Base-by-base conservation (phyloP, 2,797 vertebrate species). In the Taenioides sp. region DNA sequence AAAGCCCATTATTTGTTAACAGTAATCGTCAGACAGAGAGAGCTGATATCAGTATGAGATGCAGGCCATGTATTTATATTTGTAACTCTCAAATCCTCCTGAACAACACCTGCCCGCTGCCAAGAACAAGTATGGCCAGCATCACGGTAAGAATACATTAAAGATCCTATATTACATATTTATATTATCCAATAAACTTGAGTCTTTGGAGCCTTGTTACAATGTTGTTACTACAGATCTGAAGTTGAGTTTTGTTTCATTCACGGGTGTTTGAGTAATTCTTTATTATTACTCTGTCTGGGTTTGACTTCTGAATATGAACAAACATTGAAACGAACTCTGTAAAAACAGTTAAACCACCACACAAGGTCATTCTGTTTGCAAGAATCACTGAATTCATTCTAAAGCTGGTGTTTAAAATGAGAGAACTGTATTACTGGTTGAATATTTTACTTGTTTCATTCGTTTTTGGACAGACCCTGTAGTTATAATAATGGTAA, bases 1-100 rank as follows among this genome's bases (percentile, higher is more conserved):
- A 37, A 78, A 75, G 67, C 70, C 75, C 52, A 71, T 77, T 58
- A 58, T 58, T 58, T 16, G 72, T 65, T 69, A 74, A 76, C 74
- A 62, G 52, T 57, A 63, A 72, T 58, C 3, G 69, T 40, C 75
- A 65, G 65, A 71, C 20, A 11, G 52, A 54, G 67, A 52, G 31
- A 5, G 57, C 66, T 63, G 67, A 71, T 49, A 40, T 73, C 69
- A 71, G 65, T 73, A 40, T 55, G 23, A 69, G 65, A 65, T 31
- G 79, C 69, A 31, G 61, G 3, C n/a, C 37, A 40, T 50, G 12
- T 72, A 65, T 67, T 75, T 67, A 58, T 69, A 61, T 31, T 37
- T 40, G 66, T 25, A 62, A 59, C 69, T 76, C 4, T 14, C 22
- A 27, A 58, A 27, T 25, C 22, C 11, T 22, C 7, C 22, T 5